These are phyloP conservation scores for Tenualosa thibaudeaui DNA, from an alignment of 2,797 vertebrate species.

Conservation along the genomic window DNA sequence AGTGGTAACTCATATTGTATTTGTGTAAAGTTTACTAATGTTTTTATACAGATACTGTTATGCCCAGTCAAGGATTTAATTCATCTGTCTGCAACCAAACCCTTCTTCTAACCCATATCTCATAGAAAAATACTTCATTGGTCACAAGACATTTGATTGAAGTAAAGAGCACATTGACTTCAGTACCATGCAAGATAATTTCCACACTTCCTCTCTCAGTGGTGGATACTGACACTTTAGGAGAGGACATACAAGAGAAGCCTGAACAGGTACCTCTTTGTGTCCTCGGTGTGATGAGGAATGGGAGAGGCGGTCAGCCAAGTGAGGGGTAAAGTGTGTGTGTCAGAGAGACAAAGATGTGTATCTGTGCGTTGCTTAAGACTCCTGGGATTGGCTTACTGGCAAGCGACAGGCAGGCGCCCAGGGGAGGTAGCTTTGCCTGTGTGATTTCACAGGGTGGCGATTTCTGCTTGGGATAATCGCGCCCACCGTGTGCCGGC, in stretches of 20 bases:
- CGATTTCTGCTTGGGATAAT: conserved; percentile 65
- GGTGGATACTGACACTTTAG: not conserved
- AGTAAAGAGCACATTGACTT: not conserved
- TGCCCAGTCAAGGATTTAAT: not conserved
- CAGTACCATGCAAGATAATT: not conserved
- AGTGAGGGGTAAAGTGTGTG: conserved; percentile 35
- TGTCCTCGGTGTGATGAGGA: conserved; percentile 46
- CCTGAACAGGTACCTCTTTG: conserved; percentile 68
- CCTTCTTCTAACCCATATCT: conserved; percentile 2
- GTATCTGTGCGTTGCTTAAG: conserved; percentile 56
- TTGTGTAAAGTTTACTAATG: not conserved
- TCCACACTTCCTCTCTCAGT: conserved; percentile 14
- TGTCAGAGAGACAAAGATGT: conserved; percentile 49
- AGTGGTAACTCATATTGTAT: no score
- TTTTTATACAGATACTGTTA: not conserved
- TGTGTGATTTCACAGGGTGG: conserved; percentile 69
- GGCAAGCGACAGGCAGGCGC: conserved; percentile 75
- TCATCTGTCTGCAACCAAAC: conserved; percentile 24
- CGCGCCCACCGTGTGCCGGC: conserved; percentile 62
- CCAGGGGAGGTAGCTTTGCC: conserved; percentile 62
- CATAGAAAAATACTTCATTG: conserved; percentile 23
- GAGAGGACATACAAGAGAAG: conserved; percentile 32
- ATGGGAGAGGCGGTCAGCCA: conserved; percentile 29
- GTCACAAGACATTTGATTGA: conserved; percentile 41
- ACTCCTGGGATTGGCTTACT: conserved; percentile 75